A percentile compares a stretch with the other conserved stretches of the same genome.
These are phyloP conservation scores for Cataglyphis albicans DNA, from an alignment of 2,888 invertebrate species.

Conservation along the genomic window DNA sequence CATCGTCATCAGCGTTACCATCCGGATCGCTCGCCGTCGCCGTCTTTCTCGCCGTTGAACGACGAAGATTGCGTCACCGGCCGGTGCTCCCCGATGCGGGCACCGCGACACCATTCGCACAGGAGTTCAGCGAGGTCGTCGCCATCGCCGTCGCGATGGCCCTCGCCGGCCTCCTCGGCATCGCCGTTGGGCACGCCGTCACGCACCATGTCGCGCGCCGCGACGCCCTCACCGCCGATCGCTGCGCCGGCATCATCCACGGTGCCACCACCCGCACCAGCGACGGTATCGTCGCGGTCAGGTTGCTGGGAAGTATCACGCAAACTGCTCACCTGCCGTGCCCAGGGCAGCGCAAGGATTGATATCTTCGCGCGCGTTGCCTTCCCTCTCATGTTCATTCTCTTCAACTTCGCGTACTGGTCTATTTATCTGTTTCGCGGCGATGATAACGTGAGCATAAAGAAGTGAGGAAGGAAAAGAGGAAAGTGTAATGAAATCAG, in stretches of 20 bases:
- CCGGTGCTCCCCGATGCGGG: conserved; percentile 68
- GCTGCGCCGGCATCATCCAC: conserved; percentile 50
- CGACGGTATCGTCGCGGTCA: conserved; percentile 64
- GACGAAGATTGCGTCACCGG: conserved; percentile 49
- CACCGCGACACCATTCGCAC: conserved; percentile 75
- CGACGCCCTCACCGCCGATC: conserved; percentile 74
- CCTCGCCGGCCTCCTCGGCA: conserved; percentile 78
- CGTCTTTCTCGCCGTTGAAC: conserved; percentile 55
- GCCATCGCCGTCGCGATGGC: conserved; percentile 75
- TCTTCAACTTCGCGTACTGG: conserved; percentile 98
- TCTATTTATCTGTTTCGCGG: conserved; percentile 93
- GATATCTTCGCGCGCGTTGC: conserved; percentile 98
- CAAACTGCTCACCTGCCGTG: conserved; percentile 80
- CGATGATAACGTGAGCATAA: conserved; percentile 92
- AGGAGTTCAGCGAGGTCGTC: conserved; percentile 77
- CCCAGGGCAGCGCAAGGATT: conserved; percentile 89
- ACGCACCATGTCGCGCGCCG: conserved; percentile 72
- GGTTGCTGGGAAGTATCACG: conserved; percentile 79
- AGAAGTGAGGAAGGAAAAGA: conserved; percentile 89
- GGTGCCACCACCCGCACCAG: conserved; percentile 72
- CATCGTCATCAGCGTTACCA: conserved; percentile 63
- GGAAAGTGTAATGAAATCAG: background rate
- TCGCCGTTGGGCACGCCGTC: conserved; percentile 79
- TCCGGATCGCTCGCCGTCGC: conserved; percentile 58
- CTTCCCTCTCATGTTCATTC: conserved; percentile 96